phyloP scores from a whole-genome alignment of 1,140 invertebrate genomes.

The Drosophila parvula region DNA sequence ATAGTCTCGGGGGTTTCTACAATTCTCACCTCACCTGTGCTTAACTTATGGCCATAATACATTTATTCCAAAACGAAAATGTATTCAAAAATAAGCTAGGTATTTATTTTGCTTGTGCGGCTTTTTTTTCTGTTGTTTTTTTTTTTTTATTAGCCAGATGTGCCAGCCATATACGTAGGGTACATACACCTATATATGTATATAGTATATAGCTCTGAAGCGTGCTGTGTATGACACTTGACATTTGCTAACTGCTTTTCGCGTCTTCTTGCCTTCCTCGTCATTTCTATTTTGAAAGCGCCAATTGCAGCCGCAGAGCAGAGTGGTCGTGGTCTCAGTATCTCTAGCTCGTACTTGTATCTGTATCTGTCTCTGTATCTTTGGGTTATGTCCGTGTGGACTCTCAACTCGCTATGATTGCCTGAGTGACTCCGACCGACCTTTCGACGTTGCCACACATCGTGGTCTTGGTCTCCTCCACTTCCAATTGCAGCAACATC shows the following conservation, averaged over 20 bases:
- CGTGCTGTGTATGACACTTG: constrained; percentile 57
- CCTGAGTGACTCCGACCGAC: constrained; percentile 33
- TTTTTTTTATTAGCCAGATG: constrained; percentile 37
- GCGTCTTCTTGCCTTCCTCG: constrained; percentile 29
- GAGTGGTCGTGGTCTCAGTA: constrained; percentile 15
- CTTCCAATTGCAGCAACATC: constrained; percentile 35
- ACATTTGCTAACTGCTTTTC: constrained; percentile 63
- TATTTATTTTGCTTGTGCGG: constrained; percentile 25
- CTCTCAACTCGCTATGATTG: constrained; percentile 27
- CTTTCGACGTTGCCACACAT: constrained; percentile 48
- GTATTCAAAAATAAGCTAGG: constrained; percentile 23
- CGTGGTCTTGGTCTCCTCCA: constrained; percentile 13
- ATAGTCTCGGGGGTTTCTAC: background rate
- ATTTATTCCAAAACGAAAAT: constrained; percentile 18
- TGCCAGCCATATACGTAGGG: constrained; percentile 13
- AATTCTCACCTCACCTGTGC: background rate
- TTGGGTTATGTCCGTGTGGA: constrained; percentile 3
- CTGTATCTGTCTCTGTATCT: constrained; percentile 7
- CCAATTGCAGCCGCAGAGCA: constrained; percentile 32
- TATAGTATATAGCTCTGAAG: constrained; percentile 13
- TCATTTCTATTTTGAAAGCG: constrained; percentile 72
- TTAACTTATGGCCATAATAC: background rate
- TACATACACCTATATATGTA: background rate
- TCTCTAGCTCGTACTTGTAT: background rate
- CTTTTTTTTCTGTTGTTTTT: background rate